A percentile compares a stretch with the other conserved stretches of the same genome.
Evolutionary conservation across 2,888 invertebrate genomes (phyloP).

Genomic region (Gryllus longicercus): DNA sequence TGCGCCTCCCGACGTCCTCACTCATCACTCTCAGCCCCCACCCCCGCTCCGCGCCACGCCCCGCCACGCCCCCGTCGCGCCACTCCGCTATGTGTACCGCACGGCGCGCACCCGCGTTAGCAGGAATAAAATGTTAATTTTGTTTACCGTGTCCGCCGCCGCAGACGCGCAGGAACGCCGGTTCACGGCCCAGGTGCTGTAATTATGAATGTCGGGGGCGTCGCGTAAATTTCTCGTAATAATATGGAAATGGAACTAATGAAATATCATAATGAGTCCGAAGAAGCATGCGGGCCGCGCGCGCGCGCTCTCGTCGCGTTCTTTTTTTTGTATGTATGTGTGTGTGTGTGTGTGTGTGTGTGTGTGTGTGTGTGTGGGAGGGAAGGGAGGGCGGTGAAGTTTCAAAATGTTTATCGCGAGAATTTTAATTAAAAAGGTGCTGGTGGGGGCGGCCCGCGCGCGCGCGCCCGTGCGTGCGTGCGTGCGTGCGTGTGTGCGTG

Average conservation of each 20-base stretch:
- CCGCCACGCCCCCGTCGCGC: neutral
- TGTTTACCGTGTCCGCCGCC: neutral
- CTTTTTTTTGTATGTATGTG: neutral
- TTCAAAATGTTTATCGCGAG: slow-evolving; percentile 17
- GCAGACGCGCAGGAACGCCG: neutral
- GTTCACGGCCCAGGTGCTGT: slow-evolving; percentile 11
- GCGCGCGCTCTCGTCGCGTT: neutral
- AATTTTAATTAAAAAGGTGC: slow-evolving; percentile 17
- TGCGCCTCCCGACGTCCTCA: no score
- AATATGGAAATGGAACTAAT: slow-evolving; percentile 17
- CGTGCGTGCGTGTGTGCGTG: neutral
- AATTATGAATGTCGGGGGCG: neutral
- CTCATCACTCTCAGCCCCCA: no score
- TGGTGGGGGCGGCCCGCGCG: neutral
- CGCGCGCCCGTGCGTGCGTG: neutral
- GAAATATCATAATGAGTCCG: slow-evolving; percentile 17
- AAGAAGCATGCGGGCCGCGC: neutral
- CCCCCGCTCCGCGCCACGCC: neutral
- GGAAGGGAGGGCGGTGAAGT: neutral
- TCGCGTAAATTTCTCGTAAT: slow-evolving; percentile 1
- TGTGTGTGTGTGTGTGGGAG: no score
- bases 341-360: no score
- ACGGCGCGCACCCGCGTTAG: neutral
- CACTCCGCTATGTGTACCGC: neutral
- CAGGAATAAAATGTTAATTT: slow-evolving; percentile 17